Percentiles rank a stretch among this genome's conserved stretches.
Conservation (phyloP, 1,140 invertebrate species). For the Batillaria attramentaria region DNA sequence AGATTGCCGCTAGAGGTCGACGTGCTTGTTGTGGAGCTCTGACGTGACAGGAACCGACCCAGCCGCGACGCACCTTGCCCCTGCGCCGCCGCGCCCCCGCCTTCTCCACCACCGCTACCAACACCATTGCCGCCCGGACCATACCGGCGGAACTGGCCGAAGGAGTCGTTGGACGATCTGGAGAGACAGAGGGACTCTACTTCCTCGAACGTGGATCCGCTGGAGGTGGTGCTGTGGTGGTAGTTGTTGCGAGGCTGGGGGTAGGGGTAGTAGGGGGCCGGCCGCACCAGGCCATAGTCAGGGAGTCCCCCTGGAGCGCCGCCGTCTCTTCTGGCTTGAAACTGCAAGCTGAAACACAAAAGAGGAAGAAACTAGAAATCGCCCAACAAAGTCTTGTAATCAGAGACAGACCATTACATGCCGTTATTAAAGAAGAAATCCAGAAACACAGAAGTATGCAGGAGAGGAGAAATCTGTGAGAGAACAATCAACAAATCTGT, state of each 20-base stretch:
- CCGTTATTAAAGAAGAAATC: too few species aligned
- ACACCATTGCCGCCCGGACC: background rate
- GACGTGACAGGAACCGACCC: conserved; percentile 33
- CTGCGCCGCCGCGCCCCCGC: background rate
- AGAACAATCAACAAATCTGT: too few species aligned
- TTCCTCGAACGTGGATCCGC: conserved; percentile 41
- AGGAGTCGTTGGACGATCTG: conserved; percentile 38
- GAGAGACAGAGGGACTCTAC: conserved; percentile 46
- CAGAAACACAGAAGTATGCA: too few species aligned
- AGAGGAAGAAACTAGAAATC: too few species aligned
- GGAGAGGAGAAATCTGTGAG: too few species aligned
- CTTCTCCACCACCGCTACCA: background rate
- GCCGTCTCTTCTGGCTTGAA: too few species aligned
- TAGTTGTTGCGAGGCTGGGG: background rate
- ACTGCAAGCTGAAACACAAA: too few species aligned
- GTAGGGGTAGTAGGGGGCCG: background rate
- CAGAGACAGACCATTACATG: too few species aligned
- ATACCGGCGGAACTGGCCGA: conserved; percentile 7
- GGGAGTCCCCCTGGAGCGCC: too few species aligned
- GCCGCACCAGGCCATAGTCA: background rate
- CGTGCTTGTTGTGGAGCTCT: conserved; percentile 43
- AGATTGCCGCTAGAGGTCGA: conserved; percentile 38
- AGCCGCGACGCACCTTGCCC: background rate
- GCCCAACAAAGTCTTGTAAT: too few species aligned
- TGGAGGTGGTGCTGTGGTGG: conserved; percentile 24